Evolutionary conservation across 2,113 vertebrate species (phyloP), one percentile per base, ranked within the genome.

Genomic region (Xiphophorus maculatus): DNA sequence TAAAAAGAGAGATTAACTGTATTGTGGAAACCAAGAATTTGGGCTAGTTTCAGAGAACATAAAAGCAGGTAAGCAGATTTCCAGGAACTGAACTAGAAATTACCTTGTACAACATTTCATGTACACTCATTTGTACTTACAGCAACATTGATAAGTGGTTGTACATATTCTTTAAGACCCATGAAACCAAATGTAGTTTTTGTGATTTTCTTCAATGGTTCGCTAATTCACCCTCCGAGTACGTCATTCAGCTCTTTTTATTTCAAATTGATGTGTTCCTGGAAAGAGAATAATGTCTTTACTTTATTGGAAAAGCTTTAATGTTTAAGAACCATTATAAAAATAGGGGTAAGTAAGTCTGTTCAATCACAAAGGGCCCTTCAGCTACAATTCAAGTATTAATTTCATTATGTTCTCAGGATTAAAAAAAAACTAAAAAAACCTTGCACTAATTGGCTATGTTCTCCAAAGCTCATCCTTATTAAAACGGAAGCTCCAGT

Each of bases 331-430:
- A 32, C 51, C 29, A 37, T 69, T 79, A 65, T 65, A 44, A 80
- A 54, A 73, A 51, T 28, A 28, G 35, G 0, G 33, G 30, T 8
- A 61, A 30, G 44, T 3, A 44, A 63, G 13, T 65, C 63, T 76
- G 32, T 73, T 62, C 30, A 74, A 69, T 72, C 70, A 79, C 65
- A 66, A 66, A 76, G 14, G 28, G 51, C 69, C 42, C 54, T 69
- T 81, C n/a, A 66, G 48, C 27, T 75, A 51, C 58, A 35, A 69
- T 62, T 74, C 27, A 1, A 70, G 14, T 54, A 80, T 71, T 42
- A 6, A 35, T 66, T 63, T 67, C 77, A 74, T 83, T 83, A 63
- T 75, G 19, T 60, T 77, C 65, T 79, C 37, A 42, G 54, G 60
- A 61, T 28, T 17, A 29, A 64, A 33, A 76, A 29, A 65, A 66